Conservation (phyloP, 2,888 invertebrate genomes). For the Chloromyia formosa region DNA sequence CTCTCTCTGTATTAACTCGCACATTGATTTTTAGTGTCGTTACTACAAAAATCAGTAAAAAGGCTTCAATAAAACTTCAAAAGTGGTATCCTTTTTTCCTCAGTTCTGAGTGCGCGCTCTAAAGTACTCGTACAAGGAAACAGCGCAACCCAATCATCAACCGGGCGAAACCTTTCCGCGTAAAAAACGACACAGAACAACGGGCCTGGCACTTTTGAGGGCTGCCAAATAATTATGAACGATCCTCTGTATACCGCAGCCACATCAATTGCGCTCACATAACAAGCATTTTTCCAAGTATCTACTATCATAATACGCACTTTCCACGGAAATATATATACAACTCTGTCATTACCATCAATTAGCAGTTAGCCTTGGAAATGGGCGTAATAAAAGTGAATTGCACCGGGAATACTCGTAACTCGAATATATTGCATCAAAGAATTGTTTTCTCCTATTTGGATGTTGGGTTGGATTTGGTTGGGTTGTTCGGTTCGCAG, state of each 20-base stretch:
- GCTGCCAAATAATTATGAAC: constrained; percentile 40
- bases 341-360: constrained; percentile 37
- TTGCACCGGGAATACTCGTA: constrained; percentile 12
- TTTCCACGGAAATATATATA: background rate
- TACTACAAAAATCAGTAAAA: constrained; percentile 22
- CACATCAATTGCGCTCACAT: constrained; percentile 28
- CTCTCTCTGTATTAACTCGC: background rate
- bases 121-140: too few relatives aligned
- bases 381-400: constrained; percentile 31
- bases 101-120: too few relatives aligned
- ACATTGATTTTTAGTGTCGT: background rate
- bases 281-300: constrained; percentile 26
- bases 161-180: background rate
- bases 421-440: too few relatives aligned
- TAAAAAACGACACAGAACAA: background rate
- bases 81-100: background rate
- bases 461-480: too few relatives aligned
- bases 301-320: constrained; percentile 12
- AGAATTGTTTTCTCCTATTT: too few relatives aligned
- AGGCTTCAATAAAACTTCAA: constrained; percentile 24
- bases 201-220: background rate
- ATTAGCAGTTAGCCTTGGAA: constrained; percentile 41
- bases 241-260: constrained; percentile 15
- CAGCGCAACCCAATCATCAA: background rate
- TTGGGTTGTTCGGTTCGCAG: too few relatives aligned